A percentile compares a stretch with the other conserved stretches of the same genome.
Conservation (phyloP, 2,888 invertebrate genomes). For the Scelioninae gen. 2 region DNA sequence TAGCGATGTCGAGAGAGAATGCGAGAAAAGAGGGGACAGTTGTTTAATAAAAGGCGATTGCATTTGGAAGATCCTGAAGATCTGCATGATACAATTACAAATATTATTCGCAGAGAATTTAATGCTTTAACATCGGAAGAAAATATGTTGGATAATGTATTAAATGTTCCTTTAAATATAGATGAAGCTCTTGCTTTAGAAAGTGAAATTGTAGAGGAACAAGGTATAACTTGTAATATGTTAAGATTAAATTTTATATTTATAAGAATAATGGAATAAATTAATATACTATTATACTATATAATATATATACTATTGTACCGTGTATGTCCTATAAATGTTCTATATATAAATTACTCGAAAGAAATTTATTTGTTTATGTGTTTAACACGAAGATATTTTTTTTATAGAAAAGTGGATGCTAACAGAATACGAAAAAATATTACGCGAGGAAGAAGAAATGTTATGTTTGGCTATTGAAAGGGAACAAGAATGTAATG, state of each 20-base stretch:
- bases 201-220: slow-evolving; percentile 65
- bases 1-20: slow-evolving; percentile 70
- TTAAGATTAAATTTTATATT: too few species aligned
- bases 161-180: slow-evolving; percentile 57
- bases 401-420: slow-evolving; percentile 70
- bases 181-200: slow-evolving; percentile 68
- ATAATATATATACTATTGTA: too few species aligned
- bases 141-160: slow-evolving; percentile 19
- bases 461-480: slow-evolving; percentile 65
- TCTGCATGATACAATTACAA: slow-evolving; percentile 64
- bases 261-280: too few species aligned
- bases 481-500: slow-evolving; percentile 63
- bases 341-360: too few species aligned
- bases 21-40: slow-evolving; percentile 67
- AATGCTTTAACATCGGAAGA: slow-evolving; percentile 60
- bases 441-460: slow-evolving; percentile 68
- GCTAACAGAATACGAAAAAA: slow-evolving; percentile 70
- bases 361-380: too few species aligned
- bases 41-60: slow-evolving; percentile 67
- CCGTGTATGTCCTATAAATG: too few species aligned
- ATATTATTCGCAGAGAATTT: slow-evolving; percentile 70
- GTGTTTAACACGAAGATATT: too few species aligned
- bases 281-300: too few species aligned
- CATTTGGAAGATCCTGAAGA: slow-evolving; percentile 55
- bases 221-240: too few species aligned